These are phyloP conservation scores for Ryuthela nishihirai DNA, from an alignment of 2,888 invertebrate species.

Conservation along the genomic window DNA sequence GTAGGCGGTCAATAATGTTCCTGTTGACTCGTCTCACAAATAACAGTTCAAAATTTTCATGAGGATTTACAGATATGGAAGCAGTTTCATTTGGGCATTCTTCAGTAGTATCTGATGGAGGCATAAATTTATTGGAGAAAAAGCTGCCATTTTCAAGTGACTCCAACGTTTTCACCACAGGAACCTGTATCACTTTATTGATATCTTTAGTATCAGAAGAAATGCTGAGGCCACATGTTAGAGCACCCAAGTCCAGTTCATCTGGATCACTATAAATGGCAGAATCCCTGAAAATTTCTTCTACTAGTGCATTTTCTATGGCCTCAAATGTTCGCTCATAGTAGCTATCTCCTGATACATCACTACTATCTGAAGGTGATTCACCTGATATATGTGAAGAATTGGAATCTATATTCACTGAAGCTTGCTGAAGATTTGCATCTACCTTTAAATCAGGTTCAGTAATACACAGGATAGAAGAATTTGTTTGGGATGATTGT, in stretches of 20 bases:
- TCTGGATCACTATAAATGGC: conserved; percentile 67
- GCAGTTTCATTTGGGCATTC: not conserved
- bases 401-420: no score
- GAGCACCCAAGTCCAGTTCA: conserved; percentile 49
- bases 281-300: conserved; percentile 66
- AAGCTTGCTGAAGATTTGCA: no score
- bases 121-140: not conserved
- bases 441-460: no score
- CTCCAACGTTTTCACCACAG: not conserved
- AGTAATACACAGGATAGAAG: no score
- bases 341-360: conserved; percentile 63
- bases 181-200: not conserved
- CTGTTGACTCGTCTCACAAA: not conserved
- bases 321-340: conserved; percentile 72
- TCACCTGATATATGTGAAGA: no score
- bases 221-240: not conserved
- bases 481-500: no score
- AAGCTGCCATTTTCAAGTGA: not conserved
- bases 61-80: not conserved
- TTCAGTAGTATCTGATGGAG: not conserved
- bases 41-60: not conserved
- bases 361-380: conserved; percentile 46
- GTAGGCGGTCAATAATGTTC: conserved; percentile 46
- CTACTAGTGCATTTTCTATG: conserved; percentile 66
- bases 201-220: not conserved